These are phyloP conservation scores for Cygnus olor DNA, from an alignment of 2,797 vertebrate species.

Conservation along the genomic window DNA sequence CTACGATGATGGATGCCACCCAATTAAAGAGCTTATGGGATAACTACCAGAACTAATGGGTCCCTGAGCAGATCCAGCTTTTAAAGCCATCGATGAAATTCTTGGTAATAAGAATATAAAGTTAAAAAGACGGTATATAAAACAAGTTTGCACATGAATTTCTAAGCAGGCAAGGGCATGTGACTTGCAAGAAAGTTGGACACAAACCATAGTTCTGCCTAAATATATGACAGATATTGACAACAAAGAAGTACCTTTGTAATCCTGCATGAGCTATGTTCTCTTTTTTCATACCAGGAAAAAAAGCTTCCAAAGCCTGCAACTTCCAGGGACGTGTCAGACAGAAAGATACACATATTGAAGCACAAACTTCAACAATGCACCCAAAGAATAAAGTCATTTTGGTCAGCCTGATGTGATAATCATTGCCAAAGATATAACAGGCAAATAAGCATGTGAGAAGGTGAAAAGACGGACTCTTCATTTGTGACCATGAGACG, in stretches of 20 bases:
- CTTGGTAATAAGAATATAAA: accelerated
- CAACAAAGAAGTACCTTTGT: neutral
- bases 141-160: neutral
- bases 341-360: accelerated
- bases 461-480: neutral
- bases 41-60: neutral
- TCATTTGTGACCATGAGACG: neutral
- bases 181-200: neutral
- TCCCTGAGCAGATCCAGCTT: neutral
- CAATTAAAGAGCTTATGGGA: neutral
- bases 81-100: neutral
- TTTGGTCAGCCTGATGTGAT: neutral
- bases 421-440: neutral
- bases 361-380: accelerated
- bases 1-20: neutral
- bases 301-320: neutral
- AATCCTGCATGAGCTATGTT: neutral
- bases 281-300: neutral
- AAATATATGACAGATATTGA: neutral
- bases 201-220: neutral
- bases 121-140: neutral
- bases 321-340: accelerated
- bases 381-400: accelerated
- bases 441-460: neutral
- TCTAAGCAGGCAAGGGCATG: neutral